Evolutionary conservation across 2,888 invertebrate genomes (phyloP), one percentile per base, ranked within the genome.

Genomic region (Geotrupes spiniger): DNA sequence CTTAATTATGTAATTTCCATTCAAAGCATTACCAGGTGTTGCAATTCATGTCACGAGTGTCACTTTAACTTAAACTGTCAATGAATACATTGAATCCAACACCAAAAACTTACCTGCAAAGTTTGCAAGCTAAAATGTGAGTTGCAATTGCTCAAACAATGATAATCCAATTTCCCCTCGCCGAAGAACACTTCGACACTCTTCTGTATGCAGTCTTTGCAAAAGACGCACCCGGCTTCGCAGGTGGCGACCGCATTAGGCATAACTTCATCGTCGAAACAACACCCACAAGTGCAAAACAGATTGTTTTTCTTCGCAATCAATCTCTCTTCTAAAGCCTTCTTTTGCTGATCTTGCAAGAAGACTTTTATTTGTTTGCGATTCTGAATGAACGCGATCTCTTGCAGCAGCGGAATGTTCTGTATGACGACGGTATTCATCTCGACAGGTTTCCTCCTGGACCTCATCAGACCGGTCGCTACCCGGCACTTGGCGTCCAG

Each of bases 211-310:
- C 78, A 78, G 2, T 53, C 29, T 14, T 38, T 46, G 29, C 49
- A 49, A 36, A 36, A 43, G 4, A 16, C 25, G 10, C 79, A 79
- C 1, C 71, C 74, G 10, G 63, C 64, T 4, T 63, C 57, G 55
- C 78, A 78, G 2, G 56, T 52, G 2, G 67, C 62, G 42, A 68
- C 64, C 50, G 76, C 74, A 6, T 68, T 66, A 0, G 62, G 68
- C 54, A 80, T 63, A 10, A 76, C 68, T 56, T 79, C 77, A 42
- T 79, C 77, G 54, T 78, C 76, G 51, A 53, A 81, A 60, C 81
- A 81, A 61, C 79, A 79, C n/a, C 63, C 57, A 63, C 81, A 81
- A 10, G 74, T 74, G 21, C 71, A 56, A 51, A 80, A 63, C 17
- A 73, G 58, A 10, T 71, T 71, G 11, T 61, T 61, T 42, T 56